Evolutionary conservation across 2,888 invertebrate species (phyloP).

Genomic region (Laspeyria flexula): DNA sequence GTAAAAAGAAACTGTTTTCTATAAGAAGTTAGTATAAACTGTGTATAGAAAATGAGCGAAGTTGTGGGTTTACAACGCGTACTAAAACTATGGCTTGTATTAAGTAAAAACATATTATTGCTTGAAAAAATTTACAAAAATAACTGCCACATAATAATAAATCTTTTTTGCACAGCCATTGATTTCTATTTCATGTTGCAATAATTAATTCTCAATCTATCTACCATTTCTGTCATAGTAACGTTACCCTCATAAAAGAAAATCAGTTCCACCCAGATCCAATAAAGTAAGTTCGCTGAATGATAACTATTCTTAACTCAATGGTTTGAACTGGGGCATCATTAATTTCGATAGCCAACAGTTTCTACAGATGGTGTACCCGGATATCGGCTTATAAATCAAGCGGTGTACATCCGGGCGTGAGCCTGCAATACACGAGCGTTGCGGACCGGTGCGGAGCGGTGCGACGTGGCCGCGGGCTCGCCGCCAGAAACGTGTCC

Average conservation of each 20-base stretch:
- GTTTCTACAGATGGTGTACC: conserved; percentile 47
- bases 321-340: conserved; percentile 33
- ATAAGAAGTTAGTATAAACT: background rate
- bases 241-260: too few relatives aligned
- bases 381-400: conserved; percentile 74
- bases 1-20: background rate
- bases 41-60: too few relatives aligned
- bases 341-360: conserved; percentile 48
- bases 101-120: too few relatives aligned
- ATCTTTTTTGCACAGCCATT: too few relatives aligned
- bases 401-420: conserved; percentile 57
- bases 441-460: conserved; percentile 6
- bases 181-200: too few relatives aligned
- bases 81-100: too few relatives aligned
- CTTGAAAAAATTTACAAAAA: too few relatives aligned
- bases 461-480: conserved; percentile 39
- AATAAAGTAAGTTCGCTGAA: conserved; percentile 12
- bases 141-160: too few relatives aligned
- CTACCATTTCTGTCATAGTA: too few relatives aligned
- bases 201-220: too few relatives aligned
- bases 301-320: conserved; percentile 18
- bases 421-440: conserved; percentile 42
- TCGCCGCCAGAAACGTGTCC: conserved; percentile 44
- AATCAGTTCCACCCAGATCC: background rate
- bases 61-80: too few relatives aligned